Evolutionary conservation across 2,113 vertebrate genomes (phyloP).

Genomic region (Dipodomys stephensi): DNA sequence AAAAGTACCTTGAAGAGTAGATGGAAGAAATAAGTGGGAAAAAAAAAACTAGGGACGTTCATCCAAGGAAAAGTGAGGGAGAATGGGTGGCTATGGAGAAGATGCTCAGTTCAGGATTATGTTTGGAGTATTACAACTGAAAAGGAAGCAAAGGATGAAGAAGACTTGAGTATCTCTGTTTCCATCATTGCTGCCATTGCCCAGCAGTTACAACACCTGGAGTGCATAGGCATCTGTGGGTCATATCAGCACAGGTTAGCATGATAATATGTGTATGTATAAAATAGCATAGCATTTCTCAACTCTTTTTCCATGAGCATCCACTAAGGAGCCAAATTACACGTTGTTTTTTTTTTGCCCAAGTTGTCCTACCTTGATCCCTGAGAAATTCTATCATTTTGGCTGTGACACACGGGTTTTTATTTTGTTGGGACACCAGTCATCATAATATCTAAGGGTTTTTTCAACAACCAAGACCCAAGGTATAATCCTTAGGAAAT

Average conservation of each 20-base stretch:
- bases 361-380: neutral
- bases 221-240: rapidly evolving
- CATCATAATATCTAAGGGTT: neutral
- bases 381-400: neutral
- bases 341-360: neutral
- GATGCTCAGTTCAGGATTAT: neutral
- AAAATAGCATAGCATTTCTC: neutral
- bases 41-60: neutral
- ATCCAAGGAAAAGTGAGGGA: neutral
- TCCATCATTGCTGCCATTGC: too few species aligned
- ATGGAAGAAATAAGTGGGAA: neutral
- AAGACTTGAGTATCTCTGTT: neutral
- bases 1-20: neutral
- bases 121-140: neutral
- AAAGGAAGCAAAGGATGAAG: neutral
- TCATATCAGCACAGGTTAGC: neutral
- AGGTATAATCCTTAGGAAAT: neutral
- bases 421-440: neutral
- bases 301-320: neutral
- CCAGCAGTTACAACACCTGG: neutral
- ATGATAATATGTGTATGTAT: neutral
- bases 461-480: neutral
- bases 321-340: neutral
- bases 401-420: neutral
- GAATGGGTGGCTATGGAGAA: neutral